Conservation (phyloP, 1,140 invertebrate genomes). For the Nephila pilipes region DNA sequence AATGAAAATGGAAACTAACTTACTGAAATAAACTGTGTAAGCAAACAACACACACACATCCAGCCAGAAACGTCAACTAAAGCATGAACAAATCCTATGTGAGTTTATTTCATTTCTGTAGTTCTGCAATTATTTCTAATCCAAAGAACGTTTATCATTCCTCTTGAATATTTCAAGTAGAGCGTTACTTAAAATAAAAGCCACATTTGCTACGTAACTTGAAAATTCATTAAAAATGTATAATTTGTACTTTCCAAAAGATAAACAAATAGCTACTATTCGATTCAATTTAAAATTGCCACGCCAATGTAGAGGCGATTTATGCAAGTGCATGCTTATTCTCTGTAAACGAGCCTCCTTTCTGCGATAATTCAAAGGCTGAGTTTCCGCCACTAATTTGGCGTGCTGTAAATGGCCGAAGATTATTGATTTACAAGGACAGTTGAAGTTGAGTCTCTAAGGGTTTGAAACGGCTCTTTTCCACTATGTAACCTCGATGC, state of each 20-base stretch:
- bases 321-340: constrained; percentile 26
- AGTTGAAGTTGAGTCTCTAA: constrained; percentile 25
- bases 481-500: not conserved
- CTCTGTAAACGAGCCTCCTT: constrained; percentile 31
- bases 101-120: constrained; percentile 13
- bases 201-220: constrained; percentile 12
- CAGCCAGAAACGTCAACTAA: not conserved
- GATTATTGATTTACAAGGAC: constrained; percentile 39
- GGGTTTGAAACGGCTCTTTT: constrained; percentile 15
- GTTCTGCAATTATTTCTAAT: constrained; percentile 59
- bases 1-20: constrained; percentile 1
- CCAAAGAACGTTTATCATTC: constrained; percentile 44
- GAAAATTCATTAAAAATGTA: constrained; percentile 64
- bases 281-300: constrained; percentile 50
- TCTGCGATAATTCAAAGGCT: constrained; percentile 42
- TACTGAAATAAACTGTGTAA: not conserved
- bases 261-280: constrained; percentile 58
- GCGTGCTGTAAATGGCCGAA: constrained; percentile 54
- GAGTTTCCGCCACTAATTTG: constrained; percentile 31
- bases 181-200: constrained; percentile 53
- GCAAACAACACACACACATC: not conserved
- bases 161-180: constrained; percentile 50
- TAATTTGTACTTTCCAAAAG: constrained; percentile 16
- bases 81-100: not conserved
- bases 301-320: not conserved